phyloP scores from a whole-genome alignment of 1,140 invertebrate species.

The Drosophila teissieri region DNA sequence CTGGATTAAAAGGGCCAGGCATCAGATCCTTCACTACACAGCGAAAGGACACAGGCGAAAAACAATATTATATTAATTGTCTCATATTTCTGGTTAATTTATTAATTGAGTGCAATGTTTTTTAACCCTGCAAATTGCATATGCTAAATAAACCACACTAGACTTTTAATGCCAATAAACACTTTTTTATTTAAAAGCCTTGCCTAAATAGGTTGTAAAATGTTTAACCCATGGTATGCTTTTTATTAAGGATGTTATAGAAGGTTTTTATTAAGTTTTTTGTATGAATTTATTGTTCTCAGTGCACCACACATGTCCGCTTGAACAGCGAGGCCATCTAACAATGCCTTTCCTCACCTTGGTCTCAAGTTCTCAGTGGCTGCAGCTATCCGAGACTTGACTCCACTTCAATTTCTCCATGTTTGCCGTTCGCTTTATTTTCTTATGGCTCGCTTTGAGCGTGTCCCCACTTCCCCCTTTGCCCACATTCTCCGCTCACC shows the following conservation, averaged over 20 bases:
- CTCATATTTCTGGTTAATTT: background rate
- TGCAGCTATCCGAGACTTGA: constrained; percentile 59
- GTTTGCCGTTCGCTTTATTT: constrained; percentile 71
- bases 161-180: background rate
- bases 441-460: constrained; percentile 56
- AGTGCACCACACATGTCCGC: constrained; percentile 20
- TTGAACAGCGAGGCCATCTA: constrained; percentile 22
- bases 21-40: constrained; percentile 9
- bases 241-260: too few relatives aligned
- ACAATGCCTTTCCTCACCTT: constrained; percentile 40
- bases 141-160: too few relatives aligned
- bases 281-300: background rate
- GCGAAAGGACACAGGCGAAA: background rate
- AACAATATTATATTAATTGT: background rate
- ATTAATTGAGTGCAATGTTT: background rate
- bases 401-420: constrained; percentile 73
- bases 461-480: constrained; percentile 15
- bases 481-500: background rate
- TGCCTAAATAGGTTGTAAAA: too few relatives aligned
- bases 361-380: constrained; percentile 43
- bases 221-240: too few relatives aligned
- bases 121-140: background rate
- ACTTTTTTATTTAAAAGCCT: background rate
- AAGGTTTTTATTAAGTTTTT: too few relatives aligned
- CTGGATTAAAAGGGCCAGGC: constrained; percentile 20